Conservation (phyloP, 2,797 vertebrate species). For the Oreochromis mossambicus region DNA sequence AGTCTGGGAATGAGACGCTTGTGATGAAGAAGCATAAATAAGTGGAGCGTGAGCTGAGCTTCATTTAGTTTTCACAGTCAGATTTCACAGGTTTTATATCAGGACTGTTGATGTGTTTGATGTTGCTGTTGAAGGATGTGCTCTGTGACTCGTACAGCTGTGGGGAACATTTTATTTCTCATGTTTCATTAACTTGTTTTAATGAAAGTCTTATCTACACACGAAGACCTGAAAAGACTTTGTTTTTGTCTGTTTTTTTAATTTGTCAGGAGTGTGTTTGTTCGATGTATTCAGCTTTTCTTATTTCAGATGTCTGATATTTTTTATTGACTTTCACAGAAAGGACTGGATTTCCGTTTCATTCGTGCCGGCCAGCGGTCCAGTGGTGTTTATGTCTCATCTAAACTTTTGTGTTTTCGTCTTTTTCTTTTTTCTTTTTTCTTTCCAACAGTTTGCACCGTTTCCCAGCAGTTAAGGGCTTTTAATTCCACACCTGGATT, state of each 20-base stretch:
- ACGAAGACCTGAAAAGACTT: background rate
- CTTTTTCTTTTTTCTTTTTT: background rate
- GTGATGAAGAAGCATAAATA: background rate
- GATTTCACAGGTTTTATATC: background rate
- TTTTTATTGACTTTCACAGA: slow-evolving; percentile 7
- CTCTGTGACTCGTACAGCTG: background rate
- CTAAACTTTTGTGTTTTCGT: background rate
- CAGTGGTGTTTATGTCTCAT: background rate
- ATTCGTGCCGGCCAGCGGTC: background rate
- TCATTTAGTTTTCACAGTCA: background rate
- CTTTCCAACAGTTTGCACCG: background rate
- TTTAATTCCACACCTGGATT: background rate
- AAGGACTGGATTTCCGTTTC: background rate
- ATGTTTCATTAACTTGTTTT: background rate
- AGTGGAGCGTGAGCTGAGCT: background rate
- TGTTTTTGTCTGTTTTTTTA: background rate
- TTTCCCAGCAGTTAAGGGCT: slow-evolving; percentile 31
- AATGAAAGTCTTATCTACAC: background rate
- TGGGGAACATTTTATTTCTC: background rate
- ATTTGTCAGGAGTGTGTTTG: background rate
- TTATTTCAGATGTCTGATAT: background rate
- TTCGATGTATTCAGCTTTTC: background rate
- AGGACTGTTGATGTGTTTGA: background rate
- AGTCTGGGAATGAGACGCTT: background rate
- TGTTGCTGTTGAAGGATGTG: background rate